Evolutionary conservation across 92 coral and sea anemone species (phyloP), one percentile per base, ranked within the genome.

Genomic region (Siderastrea radians): DNA sequence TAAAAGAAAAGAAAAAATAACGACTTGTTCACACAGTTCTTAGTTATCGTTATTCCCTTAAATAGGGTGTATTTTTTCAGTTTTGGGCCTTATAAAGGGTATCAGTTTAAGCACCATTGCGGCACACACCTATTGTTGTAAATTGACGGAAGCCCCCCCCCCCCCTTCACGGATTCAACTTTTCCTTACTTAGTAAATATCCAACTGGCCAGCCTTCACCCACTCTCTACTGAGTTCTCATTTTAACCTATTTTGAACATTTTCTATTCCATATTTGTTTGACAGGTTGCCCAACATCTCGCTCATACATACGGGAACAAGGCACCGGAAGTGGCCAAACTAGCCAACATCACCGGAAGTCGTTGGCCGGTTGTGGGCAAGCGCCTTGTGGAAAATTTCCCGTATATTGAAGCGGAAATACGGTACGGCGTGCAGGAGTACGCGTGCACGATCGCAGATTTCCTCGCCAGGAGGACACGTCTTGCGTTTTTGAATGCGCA

Each of bases 371-470:
- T 96, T 15, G 88, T 96, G 63, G 99, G 99, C 9, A 91, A 91
- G 48, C 91, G 98, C 84, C 91, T 97, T 0, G 90, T 78, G 51
- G 93, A 91, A 38, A 93, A 91, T 68, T 97, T 95, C 77, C 99
- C 99, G 7, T 92, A 97, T 87, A 97, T 97, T 60, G 99, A 97
- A 69, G 99, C 99, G 45, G 99, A 97, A 87, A 96, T 97, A 5
- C 87, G 90, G 47, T 97, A 95, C 45, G 97, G 98, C 49, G 78
- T 92, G 8, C 94, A 93, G 75, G 99, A 97, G 62, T 97, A 97
- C 62, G 98, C 99, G 51, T 95, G 98, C 83, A 93, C 99, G 51
- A 91, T 91, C 77, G 96, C 95, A 19, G 99, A 97, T 69, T 94
- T 97, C 48, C 93, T 97, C 68, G 99, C 99, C 74, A 91, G 98